Evolutionary conservation across 2,888 invertebrate species (phyloP).

Genomic region (Agrotis puta): DNA sequence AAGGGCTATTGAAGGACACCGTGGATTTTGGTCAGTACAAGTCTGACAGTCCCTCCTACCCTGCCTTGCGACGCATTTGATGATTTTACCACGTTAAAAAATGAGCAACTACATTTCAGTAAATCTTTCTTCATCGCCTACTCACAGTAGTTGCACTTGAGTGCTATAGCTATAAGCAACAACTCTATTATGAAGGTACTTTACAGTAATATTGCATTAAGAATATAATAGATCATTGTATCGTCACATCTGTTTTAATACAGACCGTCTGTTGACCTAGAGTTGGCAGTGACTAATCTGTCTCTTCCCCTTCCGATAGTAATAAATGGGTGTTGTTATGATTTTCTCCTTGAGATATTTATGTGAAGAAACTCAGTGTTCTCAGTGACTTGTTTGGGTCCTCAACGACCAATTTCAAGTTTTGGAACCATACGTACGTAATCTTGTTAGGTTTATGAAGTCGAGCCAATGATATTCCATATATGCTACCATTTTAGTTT

Average conservation of each 20-base stretch:
- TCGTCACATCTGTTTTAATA: constrained; percentile 5
- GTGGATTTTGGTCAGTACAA: too few species aligned
- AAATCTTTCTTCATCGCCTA: not conserved
- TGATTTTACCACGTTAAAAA: too few species aligned
- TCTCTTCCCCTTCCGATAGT: constrained; percentile 2
- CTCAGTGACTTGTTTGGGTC: not conserved
- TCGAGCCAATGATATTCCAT: not conserved
- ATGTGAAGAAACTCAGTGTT: not conserved
- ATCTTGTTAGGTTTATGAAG: not conserved
- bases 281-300: constrained; percentile 25
- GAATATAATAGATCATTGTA: constrained; percentile 15
- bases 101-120: too few species aligned
- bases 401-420: too few species aligned
- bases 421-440: not conserved
- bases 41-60: too few species aligned
- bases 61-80: too few species aligned
- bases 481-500: not conserved
- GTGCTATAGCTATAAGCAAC: not conserved
- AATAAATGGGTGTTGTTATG: constrained; percentile 9
- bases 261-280: constrained; percentile 28
- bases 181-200: too few species aligned
- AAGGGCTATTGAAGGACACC: too few species aligned
- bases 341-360: not conserved
- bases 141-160: not conserved
- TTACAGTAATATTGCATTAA: constrained; percentile 11